phyloP scores from a whole-genome alignment of 2,113 vertebrate genomes.

The Meleagris gallopavo region DNA sequence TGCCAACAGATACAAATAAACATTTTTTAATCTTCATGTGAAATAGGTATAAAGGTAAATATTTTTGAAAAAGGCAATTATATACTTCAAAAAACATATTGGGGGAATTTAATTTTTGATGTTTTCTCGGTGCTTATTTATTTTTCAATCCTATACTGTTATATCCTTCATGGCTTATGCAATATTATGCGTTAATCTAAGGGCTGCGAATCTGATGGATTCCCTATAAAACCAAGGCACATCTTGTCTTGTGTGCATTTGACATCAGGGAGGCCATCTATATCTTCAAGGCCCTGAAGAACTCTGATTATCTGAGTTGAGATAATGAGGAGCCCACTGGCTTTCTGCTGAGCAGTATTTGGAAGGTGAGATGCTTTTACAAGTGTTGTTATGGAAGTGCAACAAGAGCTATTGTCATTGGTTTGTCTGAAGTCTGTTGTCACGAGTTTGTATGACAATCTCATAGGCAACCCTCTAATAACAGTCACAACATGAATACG shows the following conservation, averaged over 20 bases:
- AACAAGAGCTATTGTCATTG: not conserved
- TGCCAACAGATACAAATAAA: not conserved
- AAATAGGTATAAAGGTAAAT: not conserved
- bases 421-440: not conserved
- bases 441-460: not conserved
- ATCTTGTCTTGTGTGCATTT: not conserved
- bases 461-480: not conserved
- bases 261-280: not conserved
- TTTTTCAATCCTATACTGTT: fast-evolving
- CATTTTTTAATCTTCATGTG: fast-evolving
- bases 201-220: not conserved
- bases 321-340: not conserved
- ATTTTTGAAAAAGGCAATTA: not conserved
- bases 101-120: not conserved
- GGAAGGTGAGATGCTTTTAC: not conserved
- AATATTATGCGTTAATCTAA: not conserved
- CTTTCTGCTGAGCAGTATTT: not conserved
- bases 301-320: not conserved
- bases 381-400: not conserved
- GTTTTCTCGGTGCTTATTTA: not conserved
- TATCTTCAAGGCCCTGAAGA: not conserved
- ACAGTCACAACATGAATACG: not conserved
- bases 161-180: not conserved
- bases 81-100: not conserved
- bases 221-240: not conserved